phyloP scores from a whole-genome alignment of 35 echinoderm and acorn worm species.

The Ptychodera flava region DNA sequence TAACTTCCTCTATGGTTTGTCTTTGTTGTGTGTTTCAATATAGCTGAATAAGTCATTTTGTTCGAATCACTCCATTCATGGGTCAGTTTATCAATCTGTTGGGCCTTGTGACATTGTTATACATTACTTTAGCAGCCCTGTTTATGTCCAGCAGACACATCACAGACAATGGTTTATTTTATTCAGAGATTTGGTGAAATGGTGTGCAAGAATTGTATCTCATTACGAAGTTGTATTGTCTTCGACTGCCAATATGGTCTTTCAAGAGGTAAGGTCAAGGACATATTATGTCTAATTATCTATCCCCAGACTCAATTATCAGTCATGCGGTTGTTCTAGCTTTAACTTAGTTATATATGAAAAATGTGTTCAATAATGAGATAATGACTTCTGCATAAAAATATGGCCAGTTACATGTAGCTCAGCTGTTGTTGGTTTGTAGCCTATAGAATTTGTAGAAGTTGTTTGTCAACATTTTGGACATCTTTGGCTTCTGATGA shows the following conservation, averaged over 20 bases:
- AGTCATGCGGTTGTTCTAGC: neutral
- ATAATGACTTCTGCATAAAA: neutral
- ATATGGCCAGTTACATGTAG: neutral
- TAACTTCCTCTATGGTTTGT: no score
- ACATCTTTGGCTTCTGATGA: no score
- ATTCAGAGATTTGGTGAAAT: conserved; percentile 87
- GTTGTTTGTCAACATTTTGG: no score
- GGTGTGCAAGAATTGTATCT: conserved; percentile 77
- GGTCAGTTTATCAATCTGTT: no score
- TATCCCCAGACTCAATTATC: neutral
- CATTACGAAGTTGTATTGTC: conserved; percentile 34
- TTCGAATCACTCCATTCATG: no score
- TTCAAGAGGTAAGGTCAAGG: conserved; percentile 83
- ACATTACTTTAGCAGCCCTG: no score
- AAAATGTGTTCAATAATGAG: neutral
- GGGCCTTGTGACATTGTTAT: no score
- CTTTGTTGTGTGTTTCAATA: no score
- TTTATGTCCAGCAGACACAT: no score
- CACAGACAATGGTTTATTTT: no score
- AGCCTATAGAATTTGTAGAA: no score
- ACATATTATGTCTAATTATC: neutral
- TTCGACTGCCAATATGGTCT: conserved; percentile 65
- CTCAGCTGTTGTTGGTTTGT: conserved; percentile 10
- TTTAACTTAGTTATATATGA: neutral
- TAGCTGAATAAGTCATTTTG: no score